Evolutionary conservation across 2,888 invertebrate species (phyloP), one percentile per base, ranked within the genome.

Genomic region (Tenthredo distinguenda): DNA sequence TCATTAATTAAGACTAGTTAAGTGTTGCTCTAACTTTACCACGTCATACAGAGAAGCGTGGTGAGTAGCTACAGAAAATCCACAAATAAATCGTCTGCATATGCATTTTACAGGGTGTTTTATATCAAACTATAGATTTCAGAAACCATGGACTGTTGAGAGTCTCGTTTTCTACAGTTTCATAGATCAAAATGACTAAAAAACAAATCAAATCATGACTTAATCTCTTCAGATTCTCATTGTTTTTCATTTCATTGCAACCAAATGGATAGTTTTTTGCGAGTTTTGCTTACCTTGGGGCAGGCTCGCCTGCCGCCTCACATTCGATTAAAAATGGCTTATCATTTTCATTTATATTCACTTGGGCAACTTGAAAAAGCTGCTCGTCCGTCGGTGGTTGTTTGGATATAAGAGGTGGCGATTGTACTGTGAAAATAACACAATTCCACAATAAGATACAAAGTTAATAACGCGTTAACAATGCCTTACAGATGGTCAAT

Each of bases 301-400:
- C 96, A 15, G 99, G 99, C 94, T 98, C 98, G 89, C 99, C 99
- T 93, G 97, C 97, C 18, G 99, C 99, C 94, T 98, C 98, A 94
- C 99, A 99, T 94, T 99, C 98, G 89, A 99, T 97, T 91, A 98
- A 96, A 94, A 98, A 98, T 81, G 98, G 98, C 93, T 98, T 98
- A 94, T 98, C 97, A 91, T 97, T 97, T 94, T 98, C 98, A 89
- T 96, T 97, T 84, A 96, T 95, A 91, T 97, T 96, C 86, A 94
- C 94, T 89, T 95, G 94, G 74, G 97, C 97, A 88, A 98, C 98
- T 96, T 98, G 98, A 94, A 98, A 99, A 87, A 98, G 95, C 90
- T 98, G 95, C 94, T 98, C 98, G 92, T 98, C 98, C 86, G 97
- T 96, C 79, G 98, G 98, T 72, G 99, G 98, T 94, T 99, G 98